Percentiles rank a stretch among this genome's conserved stretches.
These are phyloP conservation scores for Stenoptilia bipunctidactyla DNA, from an alignment of 2,888 invertebrate species.

Conservation along the genomic window DNA sequence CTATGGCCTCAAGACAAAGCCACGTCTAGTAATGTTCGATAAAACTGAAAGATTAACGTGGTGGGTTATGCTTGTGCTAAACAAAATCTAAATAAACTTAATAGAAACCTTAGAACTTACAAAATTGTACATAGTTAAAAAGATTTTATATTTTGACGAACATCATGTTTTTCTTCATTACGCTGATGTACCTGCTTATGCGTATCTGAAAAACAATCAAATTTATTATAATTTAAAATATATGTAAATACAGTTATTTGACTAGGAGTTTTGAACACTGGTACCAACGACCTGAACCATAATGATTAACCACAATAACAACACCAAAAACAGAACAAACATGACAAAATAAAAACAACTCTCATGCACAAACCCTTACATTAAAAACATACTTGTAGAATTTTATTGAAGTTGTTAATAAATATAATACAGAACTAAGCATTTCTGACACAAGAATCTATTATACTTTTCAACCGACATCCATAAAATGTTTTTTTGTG, in stretches of 20 bases:
- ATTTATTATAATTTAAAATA: neutral
- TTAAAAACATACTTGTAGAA: too few relatives aligned
- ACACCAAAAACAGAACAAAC: neutral
- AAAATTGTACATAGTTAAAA: slow-evolving; percentile 43
- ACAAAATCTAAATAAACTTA: slow-evolving; percentile 25
- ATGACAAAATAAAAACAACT: too few relatives aligned
- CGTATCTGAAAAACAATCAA: slow-evolving; percentile 44
- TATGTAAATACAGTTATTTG: neutral
- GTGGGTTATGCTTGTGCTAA: slow-evolving; percentile 28
- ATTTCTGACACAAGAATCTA: too few relatives aligned
- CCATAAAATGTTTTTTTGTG: too few relatives aligned
- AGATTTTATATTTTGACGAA: slow-evolving; percentile 27
- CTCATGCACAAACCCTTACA: too few relatives aligned
- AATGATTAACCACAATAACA: neutral
- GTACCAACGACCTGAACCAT: neutral
- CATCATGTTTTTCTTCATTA: slow-evolving; percentile 24
- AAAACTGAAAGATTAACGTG: slow-evolving; percentile 25
- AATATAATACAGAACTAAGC: too few relatives aligned
- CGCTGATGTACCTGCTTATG: slow-evolving; percentile 37
- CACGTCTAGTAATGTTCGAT: slow-evolving; percentile 9
- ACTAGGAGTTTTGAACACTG: neutral
- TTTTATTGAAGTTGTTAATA: too few relatives aligned
- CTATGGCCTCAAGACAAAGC: neutral
- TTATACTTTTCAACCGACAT: too few relatives aligned
- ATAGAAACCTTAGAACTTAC: slow-evolving; percentile 18